phyloP scores from a whole-genome alignment of 1,140 invertebrate genomes.

The Cydia strobilella region DNA sequence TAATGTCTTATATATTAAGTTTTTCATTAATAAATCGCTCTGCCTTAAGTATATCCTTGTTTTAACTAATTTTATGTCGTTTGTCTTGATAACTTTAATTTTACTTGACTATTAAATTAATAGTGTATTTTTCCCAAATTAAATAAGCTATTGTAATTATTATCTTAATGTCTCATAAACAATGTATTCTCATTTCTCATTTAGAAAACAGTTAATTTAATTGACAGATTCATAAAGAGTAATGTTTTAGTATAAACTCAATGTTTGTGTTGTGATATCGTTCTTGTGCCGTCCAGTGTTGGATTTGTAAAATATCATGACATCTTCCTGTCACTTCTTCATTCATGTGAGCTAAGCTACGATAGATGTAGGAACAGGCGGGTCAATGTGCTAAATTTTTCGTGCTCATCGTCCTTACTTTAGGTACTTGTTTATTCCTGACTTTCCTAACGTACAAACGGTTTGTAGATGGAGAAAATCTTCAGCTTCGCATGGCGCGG shows the following conservation, averaged over 20 bases:
- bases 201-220: too few relatives aligned
- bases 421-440: too few relatives aligned
- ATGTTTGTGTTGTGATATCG: constrained; percentile 10
- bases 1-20: too few relatives aligned
- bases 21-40: neutral
- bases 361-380: too few relatives aligned
- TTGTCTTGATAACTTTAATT: neutral
- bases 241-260: neutral
- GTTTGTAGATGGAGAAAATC: constrained; percentile 92
- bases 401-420: too few relatives aligned
- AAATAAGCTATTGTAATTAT: neutral
- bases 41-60: neutral
- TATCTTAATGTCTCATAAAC: too few relatives aligned
- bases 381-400: too few relatives aligned
- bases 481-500: constrained; percentile 94
- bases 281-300: neutral
- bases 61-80: constrained; percentile 3
- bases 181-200: too few relatives aligned
- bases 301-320: neutral
- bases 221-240: too few relatives aligned
- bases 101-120: neutral
- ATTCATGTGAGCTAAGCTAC: too few relatives aligned
- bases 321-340: too few relatives aligned
- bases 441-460: neutral
- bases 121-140: neutral